Conservation (phyloP, 2,797 vertebrate genomes). For the Tenualosa thibaudeaui region DNA sequence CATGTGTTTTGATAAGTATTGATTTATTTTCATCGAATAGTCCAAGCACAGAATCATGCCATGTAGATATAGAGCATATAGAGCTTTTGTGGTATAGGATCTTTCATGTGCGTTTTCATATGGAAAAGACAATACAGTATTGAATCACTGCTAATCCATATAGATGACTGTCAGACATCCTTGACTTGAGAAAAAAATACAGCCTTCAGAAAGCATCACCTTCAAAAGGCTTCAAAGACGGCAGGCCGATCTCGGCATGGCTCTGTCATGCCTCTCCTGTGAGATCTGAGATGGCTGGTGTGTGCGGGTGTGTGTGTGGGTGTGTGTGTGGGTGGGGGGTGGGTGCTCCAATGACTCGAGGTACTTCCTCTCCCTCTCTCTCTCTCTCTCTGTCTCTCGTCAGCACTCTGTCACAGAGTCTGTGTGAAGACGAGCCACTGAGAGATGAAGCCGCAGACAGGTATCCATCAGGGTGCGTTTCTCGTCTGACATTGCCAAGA, state of each 20-base stretch:
- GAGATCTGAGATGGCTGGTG: constrained; percentile 43
- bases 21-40: background rate
- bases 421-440: constrained; percentile 15
- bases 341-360: background rate
- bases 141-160: background rate
- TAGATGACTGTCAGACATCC: background rate
- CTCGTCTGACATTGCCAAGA: background rate
- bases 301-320: background rate
- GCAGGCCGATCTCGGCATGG: constrained; percentile 7
- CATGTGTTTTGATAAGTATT: background rate
- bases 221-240: constrained; percentile 18
- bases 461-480: constrained; percentile 43
- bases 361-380: constrained; percentile 25
- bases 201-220: constrained; percentile 9
- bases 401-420: background rate
- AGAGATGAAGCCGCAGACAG: constrained; percentile 59
- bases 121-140: background rate
- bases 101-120: background rate
- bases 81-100: background rate
- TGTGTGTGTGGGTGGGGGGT: background rate
- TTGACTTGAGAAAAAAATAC: background rate
- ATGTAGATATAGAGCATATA: too few species aligned
- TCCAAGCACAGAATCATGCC: background rate
- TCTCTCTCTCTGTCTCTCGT: constrained; percentile 32
- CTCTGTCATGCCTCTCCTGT: constrained; percentile 53